Conservation (phyloP, 2,888 invertebrate genomes). For the Protophormia terraenovae region DNA sequence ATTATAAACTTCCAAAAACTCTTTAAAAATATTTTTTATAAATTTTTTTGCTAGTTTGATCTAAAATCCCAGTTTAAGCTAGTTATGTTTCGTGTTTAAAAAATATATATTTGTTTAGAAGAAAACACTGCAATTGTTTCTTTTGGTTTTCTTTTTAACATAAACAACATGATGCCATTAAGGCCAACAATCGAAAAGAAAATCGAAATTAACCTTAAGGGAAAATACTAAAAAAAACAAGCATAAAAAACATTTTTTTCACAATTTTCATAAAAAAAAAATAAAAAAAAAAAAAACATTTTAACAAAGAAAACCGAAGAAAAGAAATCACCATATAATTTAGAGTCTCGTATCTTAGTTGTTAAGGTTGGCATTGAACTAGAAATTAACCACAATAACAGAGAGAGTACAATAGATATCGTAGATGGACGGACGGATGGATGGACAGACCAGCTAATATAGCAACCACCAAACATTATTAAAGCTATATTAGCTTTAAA, state of each 20-base stretch:
- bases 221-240: conserved; percentile 27
- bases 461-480: conserved; percentile 28
- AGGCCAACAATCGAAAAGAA: conserved; percentile 36
- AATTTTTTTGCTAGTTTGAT: no score
- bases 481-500: conserved; percentile 14
- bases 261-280: not conserved
- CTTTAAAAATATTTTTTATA: no score
- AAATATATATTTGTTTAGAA: conserved; percentile 31
- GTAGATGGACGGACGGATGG: not conserved
- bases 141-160: not conserved
- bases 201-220: conserved; percentile 55
- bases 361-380: conserved; percentile 52
- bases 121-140: not conserved
- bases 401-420: not conserved
- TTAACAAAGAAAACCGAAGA: not conserved
- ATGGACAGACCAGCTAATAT: not conserved
- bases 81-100: no score
- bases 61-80: no score
- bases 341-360: conserved; percentile 14
- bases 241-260: no score
- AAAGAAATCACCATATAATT: conserved; percentile 29
- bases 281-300: not conserved
- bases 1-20: no score
- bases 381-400: conserved; percentile 41
- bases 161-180: conserved; percentile 16